Percentiles rank a stretch among this genome's conserved stretches.
Evolutionary conservation across 1,140 invertebrate species (phyloP).

Genomic region (Leptinotarsa lineolata): DNA sequence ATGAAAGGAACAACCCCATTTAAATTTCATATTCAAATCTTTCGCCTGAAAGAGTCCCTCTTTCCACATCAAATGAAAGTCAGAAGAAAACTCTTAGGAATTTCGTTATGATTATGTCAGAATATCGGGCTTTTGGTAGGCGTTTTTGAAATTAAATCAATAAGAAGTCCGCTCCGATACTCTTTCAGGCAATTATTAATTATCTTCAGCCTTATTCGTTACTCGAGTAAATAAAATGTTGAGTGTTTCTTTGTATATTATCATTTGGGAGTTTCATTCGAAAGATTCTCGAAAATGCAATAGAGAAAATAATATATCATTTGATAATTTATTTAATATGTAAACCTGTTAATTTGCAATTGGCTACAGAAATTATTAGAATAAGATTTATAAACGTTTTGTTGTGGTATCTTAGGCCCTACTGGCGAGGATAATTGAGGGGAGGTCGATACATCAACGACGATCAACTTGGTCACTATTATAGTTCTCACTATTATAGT

Average conservation of each 20-base stretch:
- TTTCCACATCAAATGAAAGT: constrained; percentile 8
- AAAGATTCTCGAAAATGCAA: not conserved
- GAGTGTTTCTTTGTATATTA: not conserved
- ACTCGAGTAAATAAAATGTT: not conserved
- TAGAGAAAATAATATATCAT: too few species aligned
- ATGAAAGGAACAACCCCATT: not conserved
- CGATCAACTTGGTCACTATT: too few species aligned
- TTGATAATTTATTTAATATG: too few species aligned
- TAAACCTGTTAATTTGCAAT: too few species aligned
- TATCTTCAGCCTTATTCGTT: not conserved
- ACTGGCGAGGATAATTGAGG: too few species aligned
- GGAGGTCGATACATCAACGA: too few species aligned
- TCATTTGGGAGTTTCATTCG: not conserved
- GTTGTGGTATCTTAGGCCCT: too few species aligned
- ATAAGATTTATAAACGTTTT: too few species aligned
- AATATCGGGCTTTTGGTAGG: not conserved
- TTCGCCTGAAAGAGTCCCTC: constrained; percentile 7
- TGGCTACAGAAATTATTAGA: too few species aligned
- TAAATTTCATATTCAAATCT: constrained; percentile 9
- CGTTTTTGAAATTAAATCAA: constrained; percentile 6
- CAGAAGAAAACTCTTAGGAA: not conserved
- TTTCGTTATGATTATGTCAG: constrained; percentile 6
- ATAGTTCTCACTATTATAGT: too few species aligned
- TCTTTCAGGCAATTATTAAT: constrained; percentile 8
- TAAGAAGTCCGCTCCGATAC: constrained; percentile 4